A percentile compares a stretch with the other conserved stretches of the same genome.
Conservation (phyloP, 2,888 invertebrate genomes). For the Thecocarcelia acutangulata region DNA sequence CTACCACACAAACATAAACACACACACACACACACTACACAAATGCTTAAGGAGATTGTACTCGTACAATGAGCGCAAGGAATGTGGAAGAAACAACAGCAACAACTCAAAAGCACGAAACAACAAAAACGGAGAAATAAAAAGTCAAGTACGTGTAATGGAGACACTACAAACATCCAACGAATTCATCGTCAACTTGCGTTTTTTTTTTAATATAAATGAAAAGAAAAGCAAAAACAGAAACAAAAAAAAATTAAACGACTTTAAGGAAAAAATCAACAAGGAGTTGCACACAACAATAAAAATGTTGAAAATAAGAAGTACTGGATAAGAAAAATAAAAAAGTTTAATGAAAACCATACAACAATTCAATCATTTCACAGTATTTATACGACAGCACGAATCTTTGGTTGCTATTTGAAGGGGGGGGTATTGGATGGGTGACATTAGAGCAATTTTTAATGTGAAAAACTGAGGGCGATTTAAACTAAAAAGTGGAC, state of each 20-base stretch:
- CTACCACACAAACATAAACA: too few relatives aligned
- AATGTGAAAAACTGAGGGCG: neutral
- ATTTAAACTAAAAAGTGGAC: constrained; percentile 20
- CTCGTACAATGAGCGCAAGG: constrained; percentile 66
- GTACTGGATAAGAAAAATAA: constrained; percentile 15
- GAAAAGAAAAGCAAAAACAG: constrained; percentile 21
- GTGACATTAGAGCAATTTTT: constrained; percentile 23
- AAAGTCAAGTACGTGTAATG: constrained; percentile 61
- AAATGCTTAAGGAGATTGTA: constrained; percentile 66
- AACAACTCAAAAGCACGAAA: constrained; percentile 13
- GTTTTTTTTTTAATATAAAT: neutral
- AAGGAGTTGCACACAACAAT: constrained; percentile 32
- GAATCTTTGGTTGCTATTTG: neutral
- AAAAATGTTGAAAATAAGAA: constrained; percentile 4
- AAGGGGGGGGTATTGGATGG: neutral
- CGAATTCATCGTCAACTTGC: constrained; percentile 12
- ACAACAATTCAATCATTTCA: constrained; percentile 58
- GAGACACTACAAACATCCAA: constrained; percentile 46
- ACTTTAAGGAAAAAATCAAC: constrained; percentile 32
- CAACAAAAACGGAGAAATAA: constrained; percentile 14
- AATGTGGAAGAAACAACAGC: constrained; percentile 48
- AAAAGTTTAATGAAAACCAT: constrained; percentile 41
- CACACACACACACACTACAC: too few relatives aligned
- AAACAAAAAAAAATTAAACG: constrained; percentile 35
- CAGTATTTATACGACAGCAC: neutral